Conservation (phyloP, 1,140 invertebrate genomes). For the Delia radicum region DNA sequence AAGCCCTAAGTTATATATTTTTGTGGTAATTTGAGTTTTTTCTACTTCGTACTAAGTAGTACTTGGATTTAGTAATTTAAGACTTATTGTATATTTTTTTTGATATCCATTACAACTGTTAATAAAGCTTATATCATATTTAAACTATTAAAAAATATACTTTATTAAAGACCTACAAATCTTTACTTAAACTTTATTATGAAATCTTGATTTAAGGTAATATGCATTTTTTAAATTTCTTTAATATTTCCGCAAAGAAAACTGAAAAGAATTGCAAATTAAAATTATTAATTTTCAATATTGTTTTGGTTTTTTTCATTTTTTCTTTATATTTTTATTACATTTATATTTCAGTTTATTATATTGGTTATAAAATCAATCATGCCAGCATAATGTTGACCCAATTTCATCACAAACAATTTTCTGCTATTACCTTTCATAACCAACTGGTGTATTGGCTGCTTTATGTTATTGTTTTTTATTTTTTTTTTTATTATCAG, state of each 20-base stretch:
- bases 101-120: no score
- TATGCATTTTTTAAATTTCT: no score
- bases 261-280: no score
- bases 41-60: background rate
- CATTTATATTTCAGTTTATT: background rate
- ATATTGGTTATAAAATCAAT: background rate
- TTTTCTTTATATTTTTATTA: background rate
- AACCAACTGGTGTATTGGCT: background rate
- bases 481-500: background rate
- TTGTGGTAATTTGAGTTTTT: no score
- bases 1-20: background rate
- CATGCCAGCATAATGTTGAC: background rate
- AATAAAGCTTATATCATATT: no score
- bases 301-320: background rate
- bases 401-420: background rate
- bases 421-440: background rate
- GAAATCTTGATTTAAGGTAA: no score
- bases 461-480: background rate
- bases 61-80: background rate
- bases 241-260: no score
- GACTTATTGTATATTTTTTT: background rate
- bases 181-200: no score
- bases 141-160: no score
- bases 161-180: no score
- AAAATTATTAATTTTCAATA: background rate